A percentile compares a stretch with the other conserved stretches of the same genome.
Conservation (phyloP, 2,888 invertebrate genomes). For the Anoplius nigerrimus region DNA sequence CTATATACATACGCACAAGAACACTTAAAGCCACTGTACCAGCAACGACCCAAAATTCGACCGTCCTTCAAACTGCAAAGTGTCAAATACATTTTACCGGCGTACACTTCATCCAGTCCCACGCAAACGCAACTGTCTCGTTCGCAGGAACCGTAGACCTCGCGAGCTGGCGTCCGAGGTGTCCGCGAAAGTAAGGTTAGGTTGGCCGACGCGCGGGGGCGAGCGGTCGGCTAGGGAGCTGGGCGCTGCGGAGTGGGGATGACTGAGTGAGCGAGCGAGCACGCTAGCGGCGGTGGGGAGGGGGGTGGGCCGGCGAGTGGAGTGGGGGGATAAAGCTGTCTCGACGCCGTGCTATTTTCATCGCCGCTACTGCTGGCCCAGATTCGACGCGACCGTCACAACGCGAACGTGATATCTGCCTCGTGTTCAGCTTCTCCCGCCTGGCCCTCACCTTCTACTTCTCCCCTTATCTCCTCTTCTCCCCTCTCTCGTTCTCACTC, state of each 20-base stretch:
- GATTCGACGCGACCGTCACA: slow-evolving; percentile 66
- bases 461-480: background rate
- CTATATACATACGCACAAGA: too few species aligned
- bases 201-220: slow-evolving; percentile 24
- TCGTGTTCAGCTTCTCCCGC: slow-evolving; percentile 11
- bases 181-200: too few species aligned
- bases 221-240: background rate
- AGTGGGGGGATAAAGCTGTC: slow-evolving; percentile 46
- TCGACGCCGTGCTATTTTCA: slow-evolving; percentile 69
- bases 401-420: slow-evolving; percentile 47
- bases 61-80: too few species aligned
- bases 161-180: too few species aligned
- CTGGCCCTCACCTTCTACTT: background rate
- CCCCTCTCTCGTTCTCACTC: background rate
- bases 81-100: too few species aligned
- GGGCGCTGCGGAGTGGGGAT: background rate
- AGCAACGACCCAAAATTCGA: too few species aligned
- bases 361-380: slow-evolving; percentile 67
- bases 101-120: too few species aligned
- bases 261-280: too few species aligned
- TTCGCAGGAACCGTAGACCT: too few species aligned
- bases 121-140: too few species aligned
- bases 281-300: background rate
- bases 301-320: background rate
- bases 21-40: too few species aligned